phyloP scores from a whole-genome alignment of 2,888 invertebrate genomes.

The Neria commutata region DNA sequence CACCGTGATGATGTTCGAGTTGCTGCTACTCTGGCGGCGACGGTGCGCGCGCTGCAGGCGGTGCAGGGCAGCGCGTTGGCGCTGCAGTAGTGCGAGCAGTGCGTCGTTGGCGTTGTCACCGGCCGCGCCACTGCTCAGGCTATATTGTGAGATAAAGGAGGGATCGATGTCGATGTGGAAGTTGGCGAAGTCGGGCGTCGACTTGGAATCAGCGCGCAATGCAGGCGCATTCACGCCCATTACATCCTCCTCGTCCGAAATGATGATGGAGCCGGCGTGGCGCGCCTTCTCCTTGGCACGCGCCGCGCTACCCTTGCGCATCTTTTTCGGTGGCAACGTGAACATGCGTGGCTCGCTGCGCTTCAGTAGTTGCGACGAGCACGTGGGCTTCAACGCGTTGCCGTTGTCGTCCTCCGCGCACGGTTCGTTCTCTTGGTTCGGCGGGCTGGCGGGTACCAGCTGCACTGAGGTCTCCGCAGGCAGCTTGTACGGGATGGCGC shows the following conservation, averaged over 20 bases:
- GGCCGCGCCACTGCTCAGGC: slow-evolving; percentile 26
- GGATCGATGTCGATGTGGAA: slow-evolving; percentile 29
- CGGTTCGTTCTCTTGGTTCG: slow-evolving; percentile 34
- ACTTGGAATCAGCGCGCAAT: slow-evolving; percentile 17
- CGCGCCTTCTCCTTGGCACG: background rate
- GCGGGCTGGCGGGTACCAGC: slow-evolving; percentile 54
- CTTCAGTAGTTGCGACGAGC: background rate
- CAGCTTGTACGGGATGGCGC: slow-evolving; percentile 55
- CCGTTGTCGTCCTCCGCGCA: background rate
- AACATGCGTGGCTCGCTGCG: slow-evolving; percentile 21
- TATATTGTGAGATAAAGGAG: slow-evolving; percentile 27
- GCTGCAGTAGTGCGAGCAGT: slow-evolving; percentile 46
- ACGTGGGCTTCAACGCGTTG: slow-evolving; percentile 3
- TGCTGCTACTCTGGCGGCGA: slow-evolving; percentile 39
- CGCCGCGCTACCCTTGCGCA: slow-evolving; percentile 27
- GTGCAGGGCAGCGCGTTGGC: slow-evolving; percentile 44
- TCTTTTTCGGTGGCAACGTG: slow-evolving; percentile 27
- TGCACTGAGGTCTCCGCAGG: slow-evolving; percentile 61
- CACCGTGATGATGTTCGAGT: slow-evolving; percentile 26
- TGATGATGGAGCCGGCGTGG: slow-evolving; percentile 34
- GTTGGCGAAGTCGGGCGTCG: slow-evolving; percentile 2
- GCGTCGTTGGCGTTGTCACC: slow-evolving; percentile 47
- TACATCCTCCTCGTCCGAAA: slow-evolving; percentile 43
- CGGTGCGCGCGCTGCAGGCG: slow-evolving; percentile 34
- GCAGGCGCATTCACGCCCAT: slow-evolving; percentile 19